Percentiles rank a stretch among this genome's conserved stretches.
Evolutionary conservation across 2,888 invertebrate genomes (phyloP).

Genomic region (Cosmia pyralina): DNA sequence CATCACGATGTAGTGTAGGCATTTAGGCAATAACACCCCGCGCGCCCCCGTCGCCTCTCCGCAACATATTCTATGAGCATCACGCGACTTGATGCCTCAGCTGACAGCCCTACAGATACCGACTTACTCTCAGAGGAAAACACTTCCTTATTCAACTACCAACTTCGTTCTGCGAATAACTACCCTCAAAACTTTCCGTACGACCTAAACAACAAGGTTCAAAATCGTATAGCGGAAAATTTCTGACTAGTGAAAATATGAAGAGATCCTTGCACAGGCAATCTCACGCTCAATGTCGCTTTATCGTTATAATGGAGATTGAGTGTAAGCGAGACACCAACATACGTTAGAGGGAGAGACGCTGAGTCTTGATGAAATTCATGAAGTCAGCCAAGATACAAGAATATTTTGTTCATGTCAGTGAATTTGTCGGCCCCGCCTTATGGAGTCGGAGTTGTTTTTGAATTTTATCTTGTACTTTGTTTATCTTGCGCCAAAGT

Average conservation of each 20-base stretch:
- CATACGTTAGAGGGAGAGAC: conserved; percentile 66
- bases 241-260: conserved; percentile 57
- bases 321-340: conserved; percentile 72
- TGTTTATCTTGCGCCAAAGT: conserved; percentile 52
- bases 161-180: conserved; percentile 52
- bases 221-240: conserved; percentile 57
- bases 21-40: not conserved
- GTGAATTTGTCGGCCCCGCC: conserved; percentile 61
- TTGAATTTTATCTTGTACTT: conserved; percentile 53
- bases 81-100: conserved; percentile 71
- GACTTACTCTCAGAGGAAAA: conserved; percentile 78
- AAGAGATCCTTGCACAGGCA: conserved; percentile 74
- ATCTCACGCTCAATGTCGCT: conserved; percentile 88
- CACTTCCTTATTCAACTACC: conserved; percentile 77
- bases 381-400: conserved; percentile 78
- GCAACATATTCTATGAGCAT: conserved; percentile 64
- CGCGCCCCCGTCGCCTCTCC: not conserved
- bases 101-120: conserved; percentile 77
- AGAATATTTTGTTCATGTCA: conserved; percentile 74
- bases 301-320: conserved; percentile 88
- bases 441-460: conserved; percentile 57
- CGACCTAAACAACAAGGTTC: conserved; percentile 39
- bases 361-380: conserved; percentile 78
- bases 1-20: conserved; percentile 3
- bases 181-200: conserved; percentile 43